Base-by-base conservation (phyloP, 2,888 invertebrate species). In the Cephus runcator region DNA sequence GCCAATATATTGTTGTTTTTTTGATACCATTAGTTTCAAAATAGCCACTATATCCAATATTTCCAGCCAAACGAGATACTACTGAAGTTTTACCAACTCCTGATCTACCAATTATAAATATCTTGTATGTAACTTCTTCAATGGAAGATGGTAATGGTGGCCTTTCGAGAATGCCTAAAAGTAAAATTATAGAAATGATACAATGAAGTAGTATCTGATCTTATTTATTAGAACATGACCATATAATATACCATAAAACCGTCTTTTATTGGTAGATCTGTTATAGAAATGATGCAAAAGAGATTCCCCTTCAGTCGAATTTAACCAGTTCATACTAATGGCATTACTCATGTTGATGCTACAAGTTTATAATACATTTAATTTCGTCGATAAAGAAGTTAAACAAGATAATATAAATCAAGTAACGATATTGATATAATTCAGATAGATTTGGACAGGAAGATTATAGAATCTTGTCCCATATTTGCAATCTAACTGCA, bases 91-190 rank as follows among this genome's bases (percentile, higher is more conserved):
- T 94, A 2, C 94, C 94, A 34, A 93, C 92, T 1, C 93, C 93
- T 31, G 92, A 90, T 87, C 93, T 93, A 11, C 94, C 94, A 69
- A 92, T 90, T 81, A 94, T 90, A 83, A 93, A 93, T 73, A 94
- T 87, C 86, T 94, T 94, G 87, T 93, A 94, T 11, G 92, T 92
- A 6, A 93, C 93, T 88, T 93, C 93, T 84, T 93, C 93, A 30
- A 92, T 87, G 3, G 91, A 91, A n/a, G 92, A 86, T 35, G 92
- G 92, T 75, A 93, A 81, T 35, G 89, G 90, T 2, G 94, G 94
- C 78, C 92, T 90, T 83, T 94, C 94, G 36, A 94, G 84, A 75
- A 93, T 88, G 69, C 93, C 93, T 93, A 76, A 40, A 83, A 81
- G 35, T 56, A 75, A 23, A 15, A 12, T 68, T 68, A 73, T n/a